Evolutionary conservation across 2,888 invertebrate species (phyloP).

Genomic region (Mythimna impura): DNA sequence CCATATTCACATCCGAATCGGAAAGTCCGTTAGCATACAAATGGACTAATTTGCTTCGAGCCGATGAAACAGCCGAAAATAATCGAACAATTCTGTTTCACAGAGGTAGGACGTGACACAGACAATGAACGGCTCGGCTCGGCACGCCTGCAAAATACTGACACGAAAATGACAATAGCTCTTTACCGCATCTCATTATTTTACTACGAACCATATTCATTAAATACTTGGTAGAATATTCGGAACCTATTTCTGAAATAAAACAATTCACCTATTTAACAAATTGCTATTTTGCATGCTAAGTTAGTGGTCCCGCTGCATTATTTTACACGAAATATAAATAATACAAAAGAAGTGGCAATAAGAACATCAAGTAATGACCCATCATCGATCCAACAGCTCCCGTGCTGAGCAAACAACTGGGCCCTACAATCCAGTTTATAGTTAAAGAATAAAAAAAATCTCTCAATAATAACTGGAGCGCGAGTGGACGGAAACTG

Average conservation of each 20-base stretch:
- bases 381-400: conserved; percentile 21
- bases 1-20: conserved; percentile 62
- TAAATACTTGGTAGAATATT: background rate
- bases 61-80: conserved; percentile 54
- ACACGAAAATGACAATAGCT: conserved; percentile 30
- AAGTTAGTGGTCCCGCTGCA: conserved; percentile 1
- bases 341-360: background rate
- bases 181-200: conserved; percentile 25
- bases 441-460: conserved; percentile 65
- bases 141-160: conserved; percentile 21
- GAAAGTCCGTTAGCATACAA: conserved; percentile 68
- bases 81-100: conserved; percentile 53
- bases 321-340: conserved; percentile 1
- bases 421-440: conserved; percentile 66
- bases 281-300: conserved; percentile 22
- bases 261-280: conserved; percentile 11
- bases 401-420: conserved; percentile 42
- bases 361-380: conserved; percentile 20
- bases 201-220: conserved; percentile 2
- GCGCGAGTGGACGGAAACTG: conserved; percentile 64
- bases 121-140: conserved; percentile 3
- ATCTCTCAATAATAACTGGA: conserved; percentile 69
- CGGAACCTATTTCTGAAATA: background rate
- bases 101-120: conserved; percentile 33
- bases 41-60: conserved; percentile 66